Evolutionary conservation across 2,113 vertebrate species (phyloP), one percentile per base, ranked within the genome.

Genomic region (Aleadryas rufinucha): DNA sequence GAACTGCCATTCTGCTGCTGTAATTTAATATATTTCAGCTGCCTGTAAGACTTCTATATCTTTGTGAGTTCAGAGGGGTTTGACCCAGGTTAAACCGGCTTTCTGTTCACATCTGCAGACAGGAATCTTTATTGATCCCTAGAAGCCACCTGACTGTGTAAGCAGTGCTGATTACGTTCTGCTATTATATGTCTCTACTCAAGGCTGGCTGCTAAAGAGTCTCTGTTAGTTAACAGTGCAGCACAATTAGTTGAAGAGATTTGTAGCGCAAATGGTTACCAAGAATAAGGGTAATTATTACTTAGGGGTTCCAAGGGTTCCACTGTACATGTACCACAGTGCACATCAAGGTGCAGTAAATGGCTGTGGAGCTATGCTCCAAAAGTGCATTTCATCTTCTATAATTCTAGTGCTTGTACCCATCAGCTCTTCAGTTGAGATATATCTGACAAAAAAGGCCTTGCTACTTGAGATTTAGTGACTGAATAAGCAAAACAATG

Each of bases 181-280:
- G 31, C 47, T 92, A 1, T 63, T 7, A 3, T 13, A 30, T 11
- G 4, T 17, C 7, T 88, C 42, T 63, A 5, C 39, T 71, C 28
- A 79, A 75, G 47, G 4, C 17, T 92, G 26, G 12, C 20, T 70
- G 28, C 27, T 87, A 8, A 30, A 64, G 71, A 41, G 13, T 37
- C 23, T 85, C 4, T 61, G 15, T 53, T 35, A 37, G 35, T 35
- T 28, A 87, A 42, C 14, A 71, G 27, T 13, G 35, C 16, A 71
- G 28, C 31, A 59, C 15, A 57, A 47, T 37, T n/a, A 53, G 10
- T 39, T 65, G 18, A 52, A 35, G 15, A 61, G 13, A 61, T 75
- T 33, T 47, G 24, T 61, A 79, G 16, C 22, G 41, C 1, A 2
- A 65, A 66, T 0, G 0, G 3, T n/a, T n/a, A n/a, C n/a, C n/a